These are phyloP conservation scores for Myiotriccus ornatus DNA, from an alignment of 2,797 vertebrate species.

Conservation along the genomic window DNA sequence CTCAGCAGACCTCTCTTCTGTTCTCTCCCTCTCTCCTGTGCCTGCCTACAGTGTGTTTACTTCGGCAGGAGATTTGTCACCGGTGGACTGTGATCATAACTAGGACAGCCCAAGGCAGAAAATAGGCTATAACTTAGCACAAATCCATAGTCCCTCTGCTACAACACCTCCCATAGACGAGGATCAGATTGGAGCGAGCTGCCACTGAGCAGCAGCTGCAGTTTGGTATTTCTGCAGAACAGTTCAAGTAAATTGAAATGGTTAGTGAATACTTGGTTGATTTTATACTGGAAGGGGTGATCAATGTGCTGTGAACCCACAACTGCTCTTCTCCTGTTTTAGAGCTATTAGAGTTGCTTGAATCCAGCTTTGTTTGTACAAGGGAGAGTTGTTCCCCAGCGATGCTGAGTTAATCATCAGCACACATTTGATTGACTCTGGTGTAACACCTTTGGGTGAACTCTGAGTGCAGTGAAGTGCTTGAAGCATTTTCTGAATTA, in stretches of 20 bases:
- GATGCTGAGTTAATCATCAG: not conserved
- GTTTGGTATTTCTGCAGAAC: not conserved
- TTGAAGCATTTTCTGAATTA: not conserved
- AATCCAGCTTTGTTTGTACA: not conserved
- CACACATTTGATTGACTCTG: not conserved
- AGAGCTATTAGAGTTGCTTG: not conserved
- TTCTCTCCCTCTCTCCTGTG: not conserved
- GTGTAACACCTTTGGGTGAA: not conserved
- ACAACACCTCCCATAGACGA: not conserved
- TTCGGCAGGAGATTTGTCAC: constrained; percentile 11
- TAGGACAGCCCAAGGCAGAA: not conserved
- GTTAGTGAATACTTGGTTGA: not conserved
- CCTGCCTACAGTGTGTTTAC: not conserved
- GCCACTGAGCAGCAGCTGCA: not conserved
- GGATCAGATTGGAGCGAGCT: not conserved
- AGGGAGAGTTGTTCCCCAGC: not conserved
- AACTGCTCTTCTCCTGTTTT: not conserved
- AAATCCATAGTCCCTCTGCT: not conserved
- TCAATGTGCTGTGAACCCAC: not conserved
- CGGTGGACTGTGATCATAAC: not conserved
- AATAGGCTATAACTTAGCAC: not conserved
- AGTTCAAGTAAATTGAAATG: not conserved
- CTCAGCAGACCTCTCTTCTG: not conserved
- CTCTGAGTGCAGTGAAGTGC: not conserved
- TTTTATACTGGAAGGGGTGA: not conserved